Evolutionary conservation across 2,113 vertebrate species (phyloP).

Genomic region (Nansenia antarctica): DNA sequence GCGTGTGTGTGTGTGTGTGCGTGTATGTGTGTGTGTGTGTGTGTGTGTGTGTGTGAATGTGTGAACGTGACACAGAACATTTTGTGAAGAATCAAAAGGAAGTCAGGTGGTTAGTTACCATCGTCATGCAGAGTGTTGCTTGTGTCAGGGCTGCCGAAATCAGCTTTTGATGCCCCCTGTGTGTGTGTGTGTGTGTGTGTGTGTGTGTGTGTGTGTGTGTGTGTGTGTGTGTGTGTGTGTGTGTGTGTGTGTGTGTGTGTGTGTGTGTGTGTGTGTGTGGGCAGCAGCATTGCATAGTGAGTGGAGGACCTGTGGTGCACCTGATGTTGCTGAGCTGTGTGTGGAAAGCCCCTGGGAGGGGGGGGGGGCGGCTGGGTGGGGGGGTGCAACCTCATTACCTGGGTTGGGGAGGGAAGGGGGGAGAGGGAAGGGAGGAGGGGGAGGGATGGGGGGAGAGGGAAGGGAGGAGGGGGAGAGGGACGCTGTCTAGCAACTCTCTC

Average conservation of each 20-base stretch:
- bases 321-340: conserved; percentile 67
- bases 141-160: not conserved
- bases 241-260: not conserved
- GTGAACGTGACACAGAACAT: conserved; percentile 43
- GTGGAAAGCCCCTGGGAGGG: conserved; percentile 70
- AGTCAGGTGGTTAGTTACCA: conserved; percentile 63
- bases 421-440: too few relatives aligned
- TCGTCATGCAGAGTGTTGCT: not conserved
- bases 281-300: not conserved
- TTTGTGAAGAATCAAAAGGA: conserved; percentile 69
- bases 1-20: too few relatives aligned
- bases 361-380: too few relatives aligned
- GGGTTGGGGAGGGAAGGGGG: too few relatives aligned
- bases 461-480: too few relatives aligned
- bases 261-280: not conserved
- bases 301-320: conserved; percentile 52
- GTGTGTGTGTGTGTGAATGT: not conserved
- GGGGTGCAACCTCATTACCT: too few relatives aligned
- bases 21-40: too few relatives aligned
- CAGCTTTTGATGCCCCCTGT: conserved; percentile 18
- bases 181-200: conserved; percentile 19
- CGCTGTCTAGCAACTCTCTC: too few relatives aligned
- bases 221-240: conserved; percentile 12
- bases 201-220: not conserved
- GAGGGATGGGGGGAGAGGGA: too few relatives aligned